phyloP scores from a whole-genome alignment of 1,140 invertebrate genomes.

The Pollicipes pollicipes region DNA sequence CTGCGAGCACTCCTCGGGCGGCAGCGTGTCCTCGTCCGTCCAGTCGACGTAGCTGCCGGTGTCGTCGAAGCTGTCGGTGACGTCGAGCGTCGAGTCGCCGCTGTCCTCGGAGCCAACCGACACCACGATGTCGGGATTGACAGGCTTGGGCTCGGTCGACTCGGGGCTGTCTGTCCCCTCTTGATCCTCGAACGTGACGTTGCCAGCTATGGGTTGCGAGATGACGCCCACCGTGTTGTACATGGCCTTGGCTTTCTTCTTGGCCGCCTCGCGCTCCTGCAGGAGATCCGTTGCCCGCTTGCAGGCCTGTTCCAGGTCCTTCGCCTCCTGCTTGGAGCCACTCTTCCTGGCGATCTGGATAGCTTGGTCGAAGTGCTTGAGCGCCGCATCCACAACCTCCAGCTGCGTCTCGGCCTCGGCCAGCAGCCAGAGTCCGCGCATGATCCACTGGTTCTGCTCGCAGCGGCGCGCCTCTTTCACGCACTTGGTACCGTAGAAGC shows the following conservation, averaged over 20 bases:
- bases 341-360: not conserved
- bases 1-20: not conserved
- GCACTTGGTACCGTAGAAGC: conserved; percentile 1
- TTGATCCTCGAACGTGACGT: not conserved
- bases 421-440: not conserved
- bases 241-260: not conserved
- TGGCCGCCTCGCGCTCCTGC: not conserved
- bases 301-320: not conserved
- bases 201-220: not conserved
- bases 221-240: not conserved
- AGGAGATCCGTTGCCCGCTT: not conserved
- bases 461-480: not conserved
- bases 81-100: not conserved
- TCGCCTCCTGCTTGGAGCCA: not conserved
- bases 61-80: not conserved
- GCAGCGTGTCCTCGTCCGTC: conserved; percentile 1
- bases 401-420: not conserved
- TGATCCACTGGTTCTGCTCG: not conserved
- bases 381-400: not conserved
- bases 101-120: not conserved
- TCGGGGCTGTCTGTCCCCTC: not conserved
- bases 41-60: not conserved
- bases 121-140: not conserved
- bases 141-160: not conserved
- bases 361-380: not conserved